Evolutionary conservation across 2,113 vertebrate species (phyloP).

Genomic region (Ciconia maguari): DNA sequence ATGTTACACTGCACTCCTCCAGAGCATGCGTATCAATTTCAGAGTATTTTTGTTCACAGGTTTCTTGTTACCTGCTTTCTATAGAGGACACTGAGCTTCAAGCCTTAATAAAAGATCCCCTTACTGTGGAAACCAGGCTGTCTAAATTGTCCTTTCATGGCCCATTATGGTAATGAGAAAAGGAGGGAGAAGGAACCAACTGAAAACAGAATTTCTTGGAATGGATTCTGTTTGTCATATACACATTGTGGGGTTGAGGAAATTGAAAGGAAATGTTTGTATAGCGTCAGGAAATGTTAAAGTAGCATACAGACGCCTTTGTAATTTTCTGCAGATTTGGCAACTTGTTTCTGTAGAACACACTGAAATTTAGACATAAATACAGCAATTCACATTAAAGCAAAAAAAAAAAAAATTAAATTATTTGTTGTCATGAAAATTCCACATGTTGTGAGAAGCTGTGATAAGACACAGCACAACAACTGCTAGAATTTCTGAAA

Average conservation of each 20-base stretch:
- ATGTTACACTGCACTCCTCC: not conserved
- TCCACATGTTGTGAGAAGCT: not conserved
- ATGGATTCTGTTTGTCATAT: not conserved
- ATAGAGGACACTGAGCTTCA: not conserved
- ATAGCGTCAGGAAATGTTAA: not conserved
- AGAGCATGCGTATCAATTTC: not conserved
- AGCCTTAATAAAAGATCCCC: not conserved
- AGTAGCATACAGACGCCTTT: not conserved
- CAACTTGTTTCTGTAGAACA: not conserved
- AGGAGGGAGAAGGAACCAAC: not conserved
- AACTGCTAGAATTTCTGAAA: not conserved
- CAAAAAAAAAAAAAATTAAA: not conserved
- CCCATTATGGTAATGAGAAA: not conserved
- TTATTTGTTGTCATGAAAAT: not conserved
- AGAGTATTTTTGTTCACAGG: not conserved
- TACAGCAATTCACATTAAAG: not conserved
- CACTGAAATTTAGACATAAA: not conserved
- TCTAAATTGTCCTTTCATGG: conserved; percentile 2
- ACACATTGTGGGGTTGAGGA: not conserved
- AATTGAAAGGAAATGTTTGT: not conserved
- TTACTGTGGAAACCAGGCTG: not conserved
- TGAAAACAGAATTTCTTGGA: conserved; percentile 10
- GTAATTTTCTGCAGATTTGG: conserved; percentile 17
- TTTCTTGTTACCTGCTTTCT: conserved; percentile 15
- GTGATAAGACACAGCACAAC: not conserved